Evolutionary conservation across 2,113 vertebrate genomes (phyloP).

Genomic region (Rhynchomys soricoides): DNA sequence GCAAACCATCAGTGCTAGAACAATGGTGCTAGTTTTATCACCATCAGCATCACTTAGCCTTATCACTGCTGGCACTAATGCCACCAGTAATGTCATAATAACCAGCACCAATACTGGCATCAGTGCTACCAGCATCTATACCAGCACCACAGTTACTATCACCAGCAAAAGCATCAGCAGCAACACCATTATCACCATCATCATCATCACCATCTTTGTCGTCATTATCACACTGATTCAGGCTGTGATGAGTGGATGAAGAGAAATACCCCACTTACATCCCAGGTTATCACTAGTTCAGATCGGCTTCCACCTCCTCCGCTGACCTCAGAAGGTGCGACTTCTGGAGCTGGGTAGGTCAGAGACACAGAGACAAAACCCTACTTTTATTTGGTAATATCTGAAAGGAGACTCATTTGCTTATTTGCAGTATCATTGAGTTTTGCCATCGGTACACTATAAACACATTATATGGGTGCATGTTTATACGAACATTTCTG

Average conservation of each 20-base stretch:
- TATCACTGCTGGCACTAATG: rapidly evolving
- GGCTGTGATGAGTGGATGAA: rapidly evolving
- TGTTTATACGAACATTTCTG: not conserved
- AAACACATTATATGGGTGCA: not conserved
- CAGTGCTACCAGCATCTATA: not conserved
- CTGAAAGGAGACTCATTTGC: rapidly evolving
- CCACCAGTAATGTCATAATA: not conserved
- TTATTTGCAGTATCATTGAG: not conserved
- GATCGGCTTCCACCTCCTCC: conserved; percentile 97
- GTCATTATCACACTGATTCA: not conserved
- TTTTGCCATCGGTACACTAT: not conserved
- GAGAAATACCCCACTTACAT: conserved; percentile 90
- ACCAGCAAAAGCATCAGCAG: not conserved
- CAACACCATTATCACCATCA: rapidly evolving
- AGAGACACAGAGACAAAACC: conserved; percentile 45
- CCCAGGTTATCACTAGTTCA: conserved; percentile 98
- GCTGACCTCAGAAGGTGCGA: conserved; percentile 94
- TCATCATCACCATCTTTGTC: rapidly evolving
- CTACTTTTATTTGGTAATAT: not conserved
- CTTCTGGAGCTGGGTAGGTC: conserved; percentile 90
- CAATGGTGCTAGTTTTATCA: not conserved
- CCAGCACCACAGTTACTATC: too few species aligned
- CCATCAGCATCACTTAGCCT: not conserved
- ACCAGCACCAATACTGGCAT: too few species aligned
- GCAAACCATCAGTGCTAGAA: not conserved